These are phyloP conservation scores for Dendrolimus punctatus DNA, from an alignment of 1,140 invertebrate genomes.

Conservation along the genomic window DNA sequence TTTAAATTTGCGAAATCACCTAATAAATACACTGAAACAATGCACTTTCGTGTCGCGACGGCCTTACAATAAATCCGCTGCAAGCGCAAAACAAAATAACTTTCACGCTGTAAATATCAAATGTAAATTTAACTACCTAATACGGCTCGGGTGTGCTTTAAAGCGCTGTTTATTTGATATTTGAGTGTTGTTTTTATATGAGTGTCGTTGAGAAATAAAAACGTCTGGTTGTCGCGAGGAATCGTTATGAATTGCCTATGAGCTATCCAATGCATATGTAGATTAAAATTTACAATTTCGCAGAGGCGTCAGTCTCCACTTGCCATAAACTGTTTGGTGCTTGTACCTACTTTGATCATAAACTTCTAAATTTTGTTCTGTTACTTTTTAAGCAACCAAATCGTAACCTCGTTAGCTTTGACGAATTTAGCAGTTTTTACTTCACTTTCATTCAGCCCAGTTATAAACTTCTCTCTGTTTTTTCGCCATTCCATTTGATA, in stretches of 20 bases:
- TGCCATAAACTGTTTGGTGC: neutral
- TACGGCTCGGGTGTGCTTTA: slow-evolving; percentile 51
- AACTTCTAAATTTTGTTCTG: no score
- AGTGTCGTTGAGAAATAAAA: slow-evolving; percentile 58
- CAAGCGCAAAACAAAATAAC: slow-evolving; percentile 40
- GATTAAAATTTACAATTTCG: slow-evolving; percentile 15
- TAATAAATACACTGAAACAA: slow-evolving; percentile 55
- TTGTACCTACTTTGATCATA: neutral
- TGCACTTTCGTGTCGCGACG: slow-evolving; percentile 27
- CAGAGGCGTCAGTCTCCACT: slow-evolving; percentile 27
- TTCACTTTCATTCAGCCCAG: no score
- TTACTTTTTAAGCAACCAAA: no score
- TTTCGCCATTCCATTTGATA: no score
- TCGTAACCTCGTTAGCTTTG: no score
- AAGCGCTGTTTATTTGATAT: slow-evolving; percentile 59
- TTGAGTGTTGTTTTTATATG: slow-evolving; percentile 64
- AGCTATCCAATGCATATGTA: slow-evolving; percentile 30
- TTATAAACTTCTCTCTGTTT: no score
- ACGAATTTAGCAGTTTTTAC: no score
- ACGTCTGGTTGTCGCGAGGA: slow-evolving; percentile 43
- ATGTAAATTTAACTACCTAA: slow-evolving; percentile 68
- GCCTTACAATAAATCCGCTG: slow-evolving; percentile 43
- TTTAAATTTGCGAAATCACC: slow-evolving; percentile 26
- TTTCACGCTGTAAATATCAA: slow-evolving; percentile 59
- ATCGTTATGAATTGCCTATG: slow-evolving; percentile 58